These are phyloP conservation scores for Drosophila lacicola DNA, from an alignment of 2,888 invertebrate genomes.

Conservation along the genomic window DNA sequence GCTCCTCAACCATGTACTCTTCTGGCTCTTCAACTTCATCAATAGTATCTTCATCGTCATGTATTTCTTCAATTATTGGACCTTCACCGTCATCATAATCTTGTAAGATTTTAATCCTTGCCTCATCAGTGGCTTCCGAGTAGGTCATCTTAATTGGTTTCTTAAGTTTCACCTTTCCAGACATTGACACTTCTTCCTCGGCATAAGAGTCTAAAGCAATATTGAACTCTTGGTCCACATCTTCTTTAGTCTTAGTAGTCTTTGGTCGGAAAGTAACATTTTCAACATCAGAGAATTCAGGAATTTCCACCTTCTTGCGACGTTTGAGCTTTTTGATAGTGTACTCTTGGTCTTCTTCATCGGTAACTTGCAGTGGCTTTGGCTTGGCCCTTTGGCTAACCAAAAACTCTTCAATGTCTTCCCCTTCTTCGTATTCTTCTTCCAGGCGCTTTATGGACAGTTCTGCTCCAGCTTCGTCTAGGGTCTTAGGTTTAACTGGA, in stretches of 20 bases:
- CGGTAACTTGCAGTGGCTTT: constrained; percentile 85
- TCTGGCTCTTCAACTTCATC: constrained; percentile 86
- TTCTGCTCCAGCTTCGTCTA: constrained; percentile 84
- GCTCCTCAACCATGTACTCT: constrained; percentile 87
- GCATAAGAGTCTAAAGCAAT: constrained; percentile 94
- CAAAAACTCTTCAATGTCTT: constrained; percentile 86
- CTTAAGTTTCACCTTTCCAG: constrained; percentile 92
- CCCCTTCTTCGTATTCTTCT: constrained; percentile 84
- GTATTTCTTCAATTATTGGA: constrained; percentile 88
- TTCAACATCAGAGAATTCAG: constrained; percentile 91
- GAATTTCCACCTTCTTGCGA: constrained; percentile 88
- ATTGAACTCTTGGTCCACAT: constrained; percentile 95
- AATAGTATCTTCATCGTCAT: constrained; percentile 87
- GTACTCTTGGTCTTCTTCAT: constrained; percentile 89
- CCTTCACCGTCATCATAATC: constrained; percentile 87
- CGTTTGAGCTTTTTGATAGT: constrained; percentile 91
- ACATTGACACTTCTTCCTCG: constrained; percentile 94
- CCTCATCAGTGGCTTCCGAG: constrained; percentile 91
- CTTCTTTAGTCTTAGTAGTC: constrained; percentile 91
- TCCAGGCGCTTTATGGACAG: constrained; percentile 82
- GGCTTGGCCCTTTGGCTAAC: constrained; percentile 86
- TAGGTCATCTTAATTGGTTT: constrained; percentile 90
- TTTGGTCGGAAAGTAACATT: constrained; percentile 92
- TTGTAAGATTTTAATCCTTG: constrained; percentile 89
- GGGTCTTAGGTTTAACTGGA: constrained; percentile 72